Percentiles rank a stretch among this genome's conserved stretches.
phyloP scores from a whole-genome alignment of 1,140 invertebrate genomes.

The Trypoxylus dichotomus region DNA sequence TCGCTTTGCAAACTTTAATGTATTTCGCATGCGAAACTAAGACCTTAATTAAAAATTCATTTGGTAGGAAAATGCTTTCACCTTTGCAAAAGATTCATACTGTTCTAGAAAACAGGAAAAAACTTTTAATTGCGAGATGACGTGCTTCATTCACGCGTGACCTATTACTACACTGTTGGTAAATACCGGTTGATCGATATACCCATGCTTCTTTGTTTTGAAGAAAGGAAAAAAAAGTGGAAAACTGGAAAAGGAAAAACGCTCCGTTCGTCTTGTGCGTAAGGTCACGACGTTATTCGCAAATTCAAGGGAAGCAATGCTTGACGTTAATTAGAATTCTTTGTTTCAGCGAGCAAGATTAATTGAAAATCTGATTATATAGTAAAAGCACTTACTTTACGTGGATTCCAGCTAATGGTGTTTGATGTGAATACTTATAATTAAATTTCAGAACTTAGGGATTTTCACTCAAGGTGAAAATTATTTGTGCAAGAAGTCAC shows the following conservation, averaged over 20 bases:
- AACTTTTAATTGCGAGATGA: constrained; percentile 16
- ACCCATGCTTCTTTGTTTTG: neutral
- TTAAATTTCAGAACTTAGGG: neutral
- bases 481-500: neutral
- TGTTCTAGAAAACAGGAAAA: constrained; percentile 6
- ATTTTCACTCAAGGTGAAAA: neutral
- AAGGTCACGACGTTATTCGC: neutral
- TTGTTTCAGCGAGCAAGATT: constrained; percentile 1
- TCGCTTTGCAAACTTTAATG: neutral
- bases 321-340: neutral
- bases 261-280: neutral
- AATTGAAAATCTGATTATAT: neutral
- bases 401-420: neutral
- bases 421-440: neutral
- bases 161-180: constrained; percentile 13
- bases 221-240: neutral
- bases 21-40: constrained; percentile 1
- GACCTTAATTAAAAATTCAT: constrained; percentile 8
- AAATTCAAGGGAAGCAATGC: neutral
- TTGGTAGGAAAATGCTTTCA: constrained; percentile 1
- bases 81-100: neutral
- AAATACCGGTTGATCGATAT: neutral
- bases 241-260: neutral
- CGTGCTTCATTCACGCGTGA: constrained; percentile 17
- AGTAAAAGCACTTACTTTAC: neutral